Base-by-base conservation (phyloP, 1,140 invertebrate species). In the Panagrolaimus sp. region DNA sequence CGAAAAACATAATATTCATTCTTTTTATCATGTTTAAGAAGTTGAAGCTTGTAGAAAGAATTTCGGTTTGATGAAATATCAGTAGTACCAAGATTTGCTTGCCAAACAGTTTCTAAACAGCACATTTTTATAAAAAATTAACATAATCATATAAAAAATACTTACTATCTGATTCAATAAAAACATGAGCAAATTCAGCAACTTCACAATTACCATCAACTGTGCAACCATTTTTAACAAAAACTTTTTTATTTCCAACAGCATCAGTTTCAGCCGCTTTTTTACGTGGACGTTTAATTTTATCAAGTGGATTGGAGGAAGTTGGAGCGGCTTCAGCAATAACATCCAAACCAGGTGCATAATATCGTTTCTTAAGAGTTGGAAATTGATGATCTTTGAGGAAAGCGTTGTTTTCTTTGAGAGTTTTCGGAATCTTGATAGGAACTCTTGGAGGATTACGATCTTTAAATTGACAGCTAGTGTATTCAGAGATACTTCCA, bases 1-100 rank as follows among this genome's bases (percentile, higher is more conserved):
- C 91, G 87, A 83, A 93, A 95, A 12, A 94, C 65, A 17, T 73
- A 71, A 43, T 74, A 74, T 62, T 66, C 46, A 15, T 65, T 38
- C 12, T 46, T 14, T 9, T 68, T 17, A 46, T 96, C 92, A 15
- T 88, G 82, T 83, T 94, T 88, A 14, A 98, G 84, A 44, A 96
- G 83, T 84, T 98, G 95, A 43, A 98, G 72, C 84, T 97, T 97
- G 83, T 98, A 98, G 84, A 87, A 98, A 6, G 91, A 94, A 84
- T 98, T 98, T 15, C 67, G 63, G 9, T 71, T 71, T 3, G 28
- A 17, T 6, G 64, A 24, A 21, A 75, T 63, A 43, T 76, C 76
- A 21, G 71, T 55, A 9, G 32, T 26, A 15, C 69, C 65, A 21
- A 75, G 43, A 65, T 32, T 67, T 5, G 45, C 73, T 70, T 74